Evolutionary conservation across 2,888 invertebrate species (phyloP), one percentile per base, ranked within the genome.

Genomic region (Drosophila emarginata): DNA sequence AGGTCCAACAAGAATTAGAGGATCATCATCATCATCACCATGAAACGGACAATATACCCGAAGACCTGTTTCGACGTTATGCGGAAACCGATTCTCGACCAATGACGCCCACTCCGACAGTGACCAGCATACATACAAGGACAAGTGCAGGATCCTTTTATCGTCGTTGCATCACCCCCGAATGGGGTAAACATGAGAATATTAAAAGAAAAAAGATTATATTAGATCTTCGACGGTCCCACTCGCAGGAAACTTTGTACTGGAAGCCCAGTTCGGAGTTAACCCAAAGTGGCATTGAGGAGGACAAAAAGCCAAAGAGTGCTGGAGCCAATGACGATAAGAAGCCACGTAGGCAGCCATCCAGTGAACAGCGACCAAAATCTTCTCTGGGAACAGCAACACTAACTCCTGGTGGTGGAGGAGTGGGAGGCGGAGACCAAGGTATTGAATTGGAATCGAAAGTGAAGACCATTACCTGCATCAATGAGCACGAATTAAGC

Each of bases 71-170:
- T 90, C 93, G 95, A 82, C 95, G 95, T 73, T 97, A 96, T 86
- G 95, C 96, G 0, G 96, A 96, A 80, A 97, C 96, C 0, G 97
- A 97, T 89, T 97, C 97, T 0, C 93, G 97, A 23, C 96, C 97
- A 0, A 91, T 95, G 74, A 96, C 96, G 0, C 97, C 97, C 0
- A 95, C 96, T 0, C 96, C 96, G 0, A 96, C 96, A 0, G 93
- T 95, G 4, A 95, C 94, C 6, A 96, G 96, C 87, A 95, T 94
- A 77, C 93, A 96, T 90, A 94, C 96, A 58, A 89, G 95, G 83
- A 93, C 95, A 67, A 93, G 96, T 80, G 93, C 95, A 68, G 84
- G 93, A 56, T 84, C 93, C 72, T 90, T 91, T 5, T 91, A 95
- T 84, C 83, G 94, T 80, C 85, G 92, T 57, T 96, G 96, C 82